A percentile compares a stretch with the other conserved stretches of the same genome.
These are phyloP conservation scores for Podarcis raffonei DNA, from an alignment of 2,113 vertebrate genomes.

Conservation along the genomic window DNA sequence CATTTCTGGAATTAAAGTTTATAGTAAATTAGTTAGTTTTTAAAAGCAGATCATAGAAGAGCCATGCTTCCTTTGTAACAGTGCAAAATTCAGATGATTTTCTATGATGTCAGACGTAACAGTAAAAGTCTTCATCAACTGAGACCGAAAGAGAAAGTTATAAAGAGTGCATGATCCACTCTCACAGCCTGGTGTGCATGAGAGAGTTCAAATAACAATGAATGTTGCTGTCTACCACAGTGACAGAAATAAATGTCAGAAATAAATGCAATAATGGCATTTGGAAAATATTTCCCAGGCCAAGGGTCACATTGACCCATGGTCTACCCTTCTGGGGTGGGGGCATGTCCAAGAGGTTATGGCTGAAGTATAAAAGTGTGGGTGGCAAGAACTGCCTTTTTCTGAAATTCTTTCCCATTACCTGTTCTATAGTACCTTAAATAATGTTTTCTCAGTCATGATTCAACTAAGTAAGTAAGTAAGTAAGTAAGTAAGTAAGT, in stretches of 20 bases:
- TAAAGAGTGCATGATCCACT: conserved; percentile 8
- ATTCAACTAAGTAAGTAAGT: too few species aligned
- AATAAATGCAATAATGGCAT: not conserved
- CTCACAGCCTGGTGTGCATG: conserved; percentile 21
- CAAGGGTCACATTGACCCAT: too few species aligned
- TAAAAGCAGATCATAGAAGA: not conserved
- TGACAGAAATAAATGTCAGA: conserved; percentile 16
- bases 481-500: too few species aligned
- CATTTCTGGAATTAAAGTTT: not conserved
- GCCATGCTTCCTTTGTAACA: not conserved
- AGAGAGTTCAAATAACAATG: conserved; percentile 20
- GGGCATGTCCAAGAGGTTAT: too few species aligned
- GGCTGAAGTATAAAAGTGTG: too few species aligned
- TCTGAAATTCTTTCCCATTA: too few species aligned
- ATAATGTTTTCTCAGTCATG: too few species aligned
- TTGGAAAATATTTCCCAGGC: conserved; percentile 25
- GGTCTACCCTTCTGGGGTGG: too few species aligned
- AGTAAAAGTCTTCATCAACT: conserved; percentile 42
- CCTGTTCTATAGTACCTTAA: too few species aligned
- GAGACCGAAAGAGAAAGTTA: conserved; percentile 31
- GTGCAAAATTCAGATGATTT: conserved; percentile 8
- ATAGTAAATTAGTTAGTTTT: not conserved
- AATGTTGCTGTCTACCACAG: conserved; percentile 14
- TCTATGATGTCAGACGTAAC: conserved; percentile 10
- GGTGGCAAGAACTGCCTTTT: too few species aligned